phyloP scores from a whole-genome alignment of 2,797 vertebrate genomes.

The Apogon hyalosoma region DNA sequence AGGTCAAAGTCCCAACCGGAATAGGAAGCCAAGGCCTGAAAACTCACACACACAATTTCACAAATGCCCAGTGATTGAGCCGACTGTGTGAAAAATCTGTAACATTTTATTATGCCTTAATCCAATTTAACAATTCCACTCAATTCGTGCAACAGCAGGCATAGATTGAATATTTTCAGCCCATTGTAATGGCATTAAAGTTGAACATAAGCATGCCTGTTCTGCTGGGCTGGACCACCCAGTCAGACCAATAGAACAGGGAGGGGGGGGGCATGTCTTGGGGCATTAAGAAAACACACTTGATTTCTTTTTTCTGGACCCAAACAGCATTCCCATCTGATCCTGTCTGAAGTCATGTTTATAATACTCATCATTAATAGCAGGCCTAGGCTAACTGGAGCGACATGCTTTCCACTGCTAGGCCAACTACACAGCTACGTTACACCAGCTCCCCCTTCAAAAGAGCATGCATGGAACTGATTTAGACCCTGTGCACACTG shows the following conservation, averaged over 20 bases:
- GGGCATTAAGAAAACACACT: slow-evolving; percentile 82
- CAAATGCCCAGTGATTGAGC: slow-evolving; percentile 36
- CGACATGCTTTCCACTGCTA: slow-evolving; percentile 75
- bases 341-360: slow-evolving; percentile 84
- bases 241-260: slow-evolving; percentile 72
- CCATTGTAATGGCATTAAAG: slow-evolving; percentile 82
- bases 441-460: slow-evolving; percentile 56
- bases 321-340: slow-evolving; percentile 85
- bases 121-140: slow-evolving; percentile 78
- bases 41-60: slow-evolving; percentile 27
- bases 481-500: slow-evolving; percentile 68
- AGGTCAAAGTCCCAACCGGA: too few relatives aligned
- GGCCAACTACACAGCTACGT: slow-evolving; percentile 64
- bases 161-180: slow-evolving; percentile 77
- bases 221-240: slow-evolving; percentile 83
- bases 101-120: slow-evolving; percentile 77
- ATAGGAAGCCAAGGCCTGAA: background rate
- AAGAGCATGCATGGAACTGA: slow-evolving; percentile 74
- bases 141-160: slow-evolving; percentile 68
- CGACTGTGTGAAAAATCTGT: slow-evolving; percentile 75
- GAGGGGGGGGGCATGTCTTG: slow-evolving; percentile 75
- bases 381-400: slow-evolving; percentile 78
- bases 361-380: slow-evolving; percentile 87
- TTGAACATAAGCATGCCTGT: slow-evolving; percentile 80
- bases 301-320: slow-evolving; percentile 83